A percentile compares a stretch with the other conserved stretches of the same genome.
Evolutionary conservation across 2,888 invertebrate species (phyloP).

Genomic region (Ommatoiulus sabulosus): DNA sequence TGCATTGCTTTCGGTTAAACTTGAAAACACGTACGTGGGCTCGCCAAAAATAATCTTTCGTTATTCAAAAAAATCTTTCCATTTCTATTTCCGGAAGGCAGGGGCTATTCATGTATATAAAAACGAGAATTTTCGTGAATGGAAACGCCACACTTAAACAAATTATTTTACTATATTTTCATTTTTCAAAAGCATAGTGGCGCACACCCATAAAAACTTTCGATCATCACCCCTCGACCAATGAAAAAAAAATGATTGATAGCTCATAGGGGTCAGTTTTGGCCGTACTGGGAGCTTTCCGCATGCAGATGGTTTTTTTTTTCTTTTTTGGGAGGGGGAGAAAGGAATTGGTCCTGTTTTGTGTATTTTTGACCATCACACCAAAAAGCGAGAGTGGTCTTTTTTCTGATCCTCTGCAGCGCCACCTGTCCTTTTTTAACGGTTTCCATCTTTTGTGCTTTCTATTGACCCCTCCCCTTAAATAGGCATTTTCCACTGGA

Average conservation of each 20-base stretch:
- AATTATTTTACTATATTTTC: background rate
- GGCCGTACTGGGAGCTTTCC: background rate
- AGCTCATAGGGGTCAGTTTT: background rate
- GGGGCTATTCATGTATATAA: background rate
- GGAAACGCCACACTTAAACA: background rate
- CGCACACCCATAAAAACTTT: background rate
- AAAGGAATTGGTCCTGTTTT: background rate
- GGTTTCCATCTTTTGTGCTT: background rate
- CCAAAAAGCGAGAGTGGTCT: constrained; percentile 11
- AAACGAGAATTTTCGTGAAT: background rate
- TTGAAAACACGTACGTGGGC: background rate
- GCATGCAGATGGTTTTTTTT: background rate
- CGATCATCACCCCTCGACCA: constrained; percentile 1
- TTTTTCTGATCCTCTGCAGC: background rate
- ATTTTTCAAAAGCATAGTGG: background rate
- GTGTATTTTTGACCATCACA: background rate
- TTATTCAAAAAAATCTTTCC: background rate
- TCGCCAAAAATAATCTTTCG: background rate
- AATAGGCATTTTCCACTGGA: background rate
- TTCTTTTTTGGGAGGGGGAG: background rate
- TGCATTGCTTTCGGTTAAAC: background rate
- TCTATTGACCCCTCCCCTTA: background rate
- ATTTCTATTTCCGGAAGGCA: constrained; percentile 1
- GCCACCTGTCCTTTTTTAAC: constrained; percentile 40
- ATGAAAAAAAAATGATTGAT: background rate